Conservation (phyloP, 2,113 vertebrate genomes). For the Arenaria interpres region DNA sequence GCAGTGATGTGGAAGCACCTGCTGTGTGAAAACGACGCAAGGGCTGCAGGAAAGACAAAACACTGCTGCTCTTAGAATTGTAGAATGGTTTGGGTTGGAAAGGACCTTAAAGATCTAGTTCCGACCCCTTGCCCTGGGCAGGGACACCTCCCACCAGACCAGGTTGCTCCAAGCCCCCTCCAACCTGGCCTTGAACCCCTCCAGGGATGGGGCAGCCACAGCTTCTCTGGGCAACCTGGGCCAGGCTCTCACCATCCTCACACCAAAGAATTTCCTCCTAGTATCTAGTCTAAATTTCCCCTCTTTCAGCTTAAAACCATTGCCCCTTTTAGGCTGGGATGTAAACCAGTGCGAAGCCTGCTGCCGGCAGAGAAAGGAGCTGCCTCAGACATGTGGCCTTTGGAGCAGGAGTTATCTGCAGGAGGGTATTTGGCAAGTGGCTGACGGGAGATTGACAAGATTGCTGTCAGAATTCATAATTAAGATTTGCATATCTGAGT, state of each 20-base stretch:
- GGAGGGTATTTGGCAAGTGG: neutral
- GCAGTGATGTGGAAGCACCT: neutral
- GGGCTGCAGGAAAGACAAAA: neutral
- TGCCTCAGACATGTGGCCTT: fast-evolving
- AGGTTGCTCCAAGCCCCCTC: no score
- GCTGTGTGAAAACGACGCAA: neutral
- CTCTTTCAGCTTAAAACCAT: no score
- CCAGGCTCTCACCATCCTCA: no score
- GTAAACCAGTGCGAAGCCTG: fast-evolving
- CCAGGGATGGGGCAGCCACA: no score
- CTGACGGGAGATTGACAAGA: neutral
- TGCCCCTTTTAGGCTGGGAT: neutral
- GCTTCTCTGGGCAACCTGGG: no score
- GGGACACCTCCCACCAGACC: no score
- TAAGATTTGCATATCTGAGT: neutral
- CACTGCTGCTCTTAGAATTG: neutral
- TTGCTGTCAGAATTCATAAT: neutral
- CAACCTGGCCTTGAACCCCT: no score
- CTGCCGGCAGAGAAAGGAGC: neutral
- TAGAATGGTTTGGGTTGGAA: no score
- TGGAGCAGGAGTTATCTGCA: neutral
- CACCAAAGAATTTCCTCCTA: no score
- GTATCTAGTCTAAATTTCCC: no score
- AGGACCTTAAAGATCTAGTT: no score
- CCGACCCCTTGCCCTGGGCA: no score